Conservation (phyloP, 1,140 invertebrate genomes). For the Periplaneta americana region DNA sequence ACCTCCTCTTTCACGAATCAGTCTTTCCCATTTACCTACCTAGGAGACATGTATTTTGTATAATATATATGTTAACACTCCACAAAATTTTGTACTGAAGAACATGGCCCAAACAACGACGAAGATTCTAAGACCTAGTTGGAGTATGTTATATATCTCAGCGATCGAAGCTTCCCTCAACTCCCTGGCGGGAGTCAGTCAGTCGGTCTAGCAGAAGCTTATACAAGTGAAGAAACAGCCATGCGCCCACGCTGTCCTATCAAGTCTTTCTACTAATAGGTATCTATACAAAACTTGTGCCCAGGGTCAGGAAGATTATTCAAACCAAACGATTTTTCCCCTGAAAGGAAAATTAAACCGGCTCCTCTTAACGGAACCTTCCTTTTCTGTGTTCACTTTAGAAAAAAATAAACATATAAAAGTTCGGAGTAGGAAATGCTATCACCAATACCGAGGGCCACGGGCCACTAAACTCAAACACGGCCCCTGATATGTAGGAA, state of each 20-base stretch:
- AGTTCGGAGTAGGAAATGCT: not conserved
- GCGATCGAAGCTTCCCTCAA: not conserved
- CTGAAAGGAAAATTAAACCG: not conserved
- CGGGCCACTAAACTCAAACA: not conserved
- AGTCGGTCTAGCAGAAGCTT: not conserved
- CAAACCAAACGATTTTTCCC: not conserved
- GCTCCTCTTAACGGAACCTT: not conserved
- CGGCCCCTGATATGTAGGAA: not conserved
- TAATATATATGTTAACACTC: not conserved
- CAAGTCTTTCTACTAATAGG: not conserved
- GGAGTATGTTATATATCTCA: not conserved
- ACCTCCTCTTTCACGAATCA: not conserved
- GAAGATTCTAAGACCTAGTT: not conserved
- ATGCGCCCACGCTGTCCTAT: not conserved
- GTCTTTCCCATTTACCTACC: slow-evolving; percentile 13
- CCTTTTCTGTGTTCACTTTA: not conserved
- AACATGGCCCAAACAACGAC: not conserved
- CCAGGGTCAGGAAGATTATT: slow-evolving; percentile 12
- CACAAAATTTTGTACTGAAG: slow-evolving; percentile 16
- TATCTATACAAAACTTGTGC: slow-evolving; percentile 10
- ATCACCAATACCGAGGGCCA: not conserved
- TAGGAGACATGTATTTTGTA: slow-evolving; percentile 5
- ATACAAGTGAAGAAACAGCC: not conserved
- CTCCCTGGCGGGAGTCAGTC: not conserved
- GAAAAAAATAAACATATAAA: not conserved